Evolutionary conservation across 2,888 invertebrate species (phyloP).

Genomic region (Nudaria mundana): DNA sequence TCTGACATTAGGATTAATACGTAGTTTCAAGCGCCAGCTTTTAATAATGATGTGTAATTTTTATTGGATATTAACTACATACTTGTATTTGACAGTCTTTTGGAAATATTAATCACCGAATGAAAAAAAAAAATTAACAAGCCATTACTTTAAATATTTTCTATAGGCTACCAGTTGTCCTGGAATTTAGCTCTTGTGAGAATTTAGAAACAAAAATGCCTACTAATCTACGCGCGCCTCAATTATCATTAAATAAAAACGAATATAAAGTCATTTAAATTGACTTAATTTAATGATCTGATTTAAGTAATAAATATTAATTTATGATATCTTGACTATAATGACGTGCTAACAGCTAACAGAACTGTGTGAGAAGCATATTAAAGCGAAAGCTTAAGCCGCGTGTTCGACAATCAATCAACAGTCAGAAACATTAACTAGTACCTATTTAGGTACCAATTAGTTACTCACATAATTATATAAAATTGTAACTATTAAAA

Average conservation of each 20-base stretch:
- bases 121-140: too few relatives aligned
- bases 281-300: too few relatives aligned
- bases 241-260: too few relatives aligned
- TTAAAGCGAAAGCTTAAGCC: constrained; percentile 40
- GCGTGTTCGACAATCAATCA: constrained; percentile 57
- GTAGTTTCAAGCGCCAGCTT: constrained; percentile 49
- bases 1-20: constrained; percentile 71
- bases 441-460: constrained; percentile 56
- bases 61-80: neutral
- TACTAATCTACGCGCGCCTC: too few relatives aligned
- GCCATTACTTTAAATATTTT: too few relatives aligned
- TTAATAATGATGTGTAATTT: constrained; percentile 21
- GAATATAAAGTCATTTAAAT: too few relatives aligned
- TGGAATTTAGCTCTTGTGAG: too few relatives aligned
- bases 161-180: too few relatives aligned
- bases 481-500: constrained; percentile 47
- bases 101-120: neutral
- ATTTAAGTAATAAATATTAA: neutral
- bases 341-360: constrained; percentile 24
- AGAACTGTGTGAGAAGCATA: constrained; percentile 28
- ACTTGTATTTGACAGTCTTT: too few relatives aligned
- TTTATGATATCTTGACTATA: constrained; percentile 12
- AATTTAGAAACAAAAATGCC: too few relatives aligned
- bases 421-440: constrained; percentile 52
- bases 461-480: constrained; percentile 54